Conservation (phyloP, 2,797 vertebrate species). For the Poeciliopsis paucimaculata region DNA sequence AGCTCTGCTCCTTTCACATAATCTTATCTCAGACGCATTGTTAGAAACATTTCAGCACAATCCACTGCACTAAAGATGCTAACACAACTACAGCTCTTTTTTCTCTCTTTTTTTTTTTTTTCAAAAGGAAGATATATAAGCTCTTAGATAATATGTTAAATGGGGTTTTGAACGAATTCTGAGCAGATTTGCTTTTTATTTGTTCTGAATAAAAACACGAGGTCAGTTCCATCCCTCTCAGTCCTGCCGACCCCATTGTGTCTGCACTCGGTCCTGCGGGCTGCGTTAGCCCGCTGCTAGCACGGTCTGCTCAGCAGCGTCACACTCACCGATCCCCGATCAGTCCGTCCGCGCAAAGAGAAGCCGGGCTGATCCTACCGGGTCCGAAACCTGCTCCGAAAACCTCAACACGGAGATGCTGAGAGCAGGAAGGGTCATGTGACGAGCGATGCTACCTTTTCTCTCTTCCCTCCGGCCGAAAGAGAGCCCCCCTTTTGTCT, state of each 20-base stretch:
- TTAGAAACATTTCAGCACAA: constrained; percentile 1
- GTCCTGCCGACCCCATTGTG: constrained; percentile 62
- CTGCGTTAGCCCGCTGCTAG: constrained; percentile 37
- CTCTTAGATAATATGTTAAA: no score
- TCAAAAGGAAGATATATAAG: background rate
- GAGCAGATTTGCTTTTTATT: background rate
- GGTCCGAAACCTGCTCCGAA: constrained; percentile 17
- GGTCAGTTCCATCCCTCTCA: constrained; percentile 35
- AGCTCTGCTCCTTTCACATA: constrained; percentile 11
- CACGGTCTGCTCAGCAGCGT: constrained; percentile 30
- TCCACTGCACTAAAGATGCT: background rate
- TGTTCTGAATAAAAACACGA: background rate
- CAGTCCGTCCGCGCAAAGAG: constrained; percentile 12
- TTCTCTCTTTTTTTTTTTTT: background rate
- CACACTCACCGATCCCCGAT: constrained; percentile 66
- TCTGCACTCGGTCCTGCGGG: constrained; percentile 51
- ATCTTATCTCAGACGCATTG: background rate
- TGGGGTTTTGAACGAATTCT: background rate
- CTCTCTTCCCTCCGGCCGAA: constrained; percentile 46
- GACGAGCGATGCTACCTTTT: constrained; percentile 69
- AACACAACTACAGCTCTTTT: background rate
- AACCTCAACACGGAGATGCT: constrained; percentile 35
- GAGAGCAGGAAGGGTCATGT: constrained; percentile 61
- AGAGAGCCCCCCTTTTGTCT: constrained; percentile 54
- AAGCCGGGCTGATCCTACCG: background rate